A percentile compares a stretch with the other conserved stretches of the same genome.
Evolutionary conservation across 2,888 invertebrate genomes (phyloP).

Genomic region (Maniola hyperantus): DNA sequence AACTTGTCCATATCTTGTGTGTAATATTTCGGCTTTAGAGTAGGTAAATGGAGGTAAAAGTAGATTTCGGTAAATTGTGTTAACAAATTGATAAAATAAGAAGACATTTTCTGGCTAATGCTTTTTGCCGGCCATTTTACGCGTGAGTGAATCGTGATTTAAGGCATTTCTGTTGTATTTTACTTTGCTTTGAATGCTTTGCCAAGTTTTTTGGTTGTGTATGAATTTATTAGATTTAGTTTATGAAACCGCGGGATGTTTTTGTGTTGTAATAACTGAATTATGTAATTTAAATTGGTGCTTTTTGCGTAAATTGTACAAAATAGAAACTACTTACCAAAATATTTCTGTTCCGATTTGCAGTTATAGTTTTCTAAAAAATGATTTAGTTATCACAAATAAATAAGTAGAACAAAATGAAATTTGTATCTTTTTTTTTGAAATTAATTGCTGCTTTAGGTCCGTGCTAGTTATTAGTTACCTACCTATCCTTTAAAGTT

Average conservation of each 20-base stretch:
- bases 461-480: no score
- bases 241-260: slow-evolving; percentile 8
- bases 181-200: slow-evolving; percentile 41
- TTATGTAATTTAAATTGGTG: neutral
- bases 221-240: slow-evolving; percentile 11
- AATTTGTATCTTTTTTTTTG: neutral
- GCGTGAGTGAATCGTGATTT: slow-evolving; percentile 75
- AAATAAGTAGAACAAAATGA: neutral
- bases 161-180: slow-evolving; percentile 53
- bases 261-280: slow-evolving; percentile 3
- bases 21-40: slow-evolving; percentile 27
- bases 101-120: slow-evolving; percentile 54
- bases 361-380: neutral
- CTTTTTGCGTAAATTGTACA: neutral
- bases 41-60: slow-evolving; percentile 71
- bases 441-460: neutral
- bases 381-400: neutral
- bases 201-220: slow-evolving; percentile 28
- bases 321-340: neutral
- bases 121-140: slow-evolving; percentile 66
- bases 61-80: slow-evolving; percentile 66
- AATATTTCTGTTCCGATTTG: slow-evolving; percentile 2
- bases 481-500: no score
- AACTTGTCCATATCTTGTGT: neutral
- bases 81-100: slow-evolving; percentile 60